Base-by-base conservation (phyloP, 2,797 vertebrate genomes). In the Sparus aurata region DNA sequence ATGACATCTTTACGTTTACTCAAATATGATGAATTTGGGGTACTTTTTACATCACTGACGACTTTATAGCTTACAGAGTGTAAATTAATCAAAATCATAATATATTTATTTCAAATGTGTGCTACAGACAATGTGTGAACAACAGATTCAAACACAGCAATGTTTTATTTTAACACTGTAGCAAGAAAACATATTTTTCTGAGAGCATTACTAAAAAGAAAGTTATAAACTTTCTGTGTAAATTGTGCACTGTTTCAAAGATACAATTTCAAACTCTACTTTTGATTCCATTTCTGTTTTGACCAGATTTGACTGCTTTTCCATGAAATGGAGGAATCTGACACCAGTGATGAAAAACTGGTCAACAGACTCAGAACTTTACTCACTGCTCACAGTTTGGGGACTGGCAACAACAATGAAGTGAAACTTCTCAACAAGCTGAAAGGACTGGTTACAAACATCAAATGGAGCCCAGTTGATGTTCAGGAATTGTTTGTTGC, bases 371-470 rank as follows among this genome's bases (percentile, higher is more conserved):
- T 77, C 4, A 10, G 5, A 13, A 12, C 4, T 43, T n/a, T 22
- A 34, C 10, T 1, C 3, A 2, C 0, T 6, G 20, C 0, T 75
- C 41, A 6, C 3, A 6, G 1, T 18, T 7, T 16, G 0, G 43
- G 22, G 8, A 2, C 7, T 55, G 1, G 15, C 1, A 67, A 43
- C 5, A 10, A 71, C 1, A 13, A 67, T 9, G 64, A 66, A 52
- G 0, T 43, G 8, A 47, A 17, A 13, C 66, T 73, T 52, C 30
- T 85, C 23, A 55, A 55, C 23, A 89, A 76, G 77, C 66, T 79
- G n/a, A 25, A 62, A 12, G 75, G 75, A 47, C 71, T 93, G 43
- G 67, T 89, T 3, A 85, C 12, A 60, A 87, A 87, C 2, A 59
- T 87, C 17, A 63, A 82, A 13, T 94, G 93, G 90, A 59, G 0